Percentiles rank a stretch among this genome's conserved stretches.
phyloP scores from a whole-genome alignment of 2,888 invertebrate genomes.

The Euplagia quadripunctaria region DNA sequence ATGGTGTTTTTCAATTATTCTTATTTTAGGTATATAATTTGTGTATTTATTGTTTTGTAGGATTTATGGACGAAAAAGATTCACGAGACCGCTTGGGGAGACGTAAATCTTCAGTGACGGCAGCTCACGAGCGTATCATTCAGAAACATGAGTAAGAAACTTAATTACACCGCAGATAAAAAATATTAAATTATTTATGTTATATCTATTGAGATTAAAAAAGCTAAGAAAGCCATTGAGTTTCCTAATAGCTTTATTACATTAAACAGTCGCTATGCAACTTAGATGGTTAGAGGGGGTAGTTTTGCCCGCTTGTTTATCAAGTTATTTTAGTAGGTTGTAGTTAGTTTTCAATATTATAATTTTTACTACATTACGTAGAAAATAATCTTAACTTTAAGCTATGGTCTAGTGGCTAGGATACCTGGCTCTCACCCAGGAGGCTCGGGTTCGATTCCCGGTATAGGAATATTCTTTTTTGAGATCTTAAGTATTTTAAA shows the following conservation, averaged over 20 bases:
- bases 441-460: conserved; percentile 88
- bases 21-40: background rate
- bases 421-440: conserved; percentile 91
- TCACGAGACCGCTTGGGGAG: conserved; percentile 81
- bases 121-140: conserved; percentile 73
- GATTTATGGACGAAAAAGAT: conserved; percentile 80
- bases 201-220: too few relatives aligned
- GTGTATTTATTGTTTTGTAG: conserved; percentile 55
- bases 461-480: conserved; percentile 78
- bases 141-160: conserved; percentile 84
- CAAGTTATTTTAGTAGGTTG: too few relatives aligned
- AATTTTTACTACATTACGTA: background rate
- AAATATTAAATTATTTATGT: too few relatives aligned
- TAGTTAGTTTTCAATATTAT: background rate
- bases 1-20: too few relatives aligned
- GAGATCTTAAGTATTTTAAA: conserved; percentile 48
- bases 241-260: too few relatives aligned
- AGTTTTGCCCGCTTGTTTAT: too few relatives aligned
- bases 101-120: conserved; percentile 79
- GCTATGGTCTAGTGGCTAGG: conserved; percentile 90
- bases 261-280: too few relatives aligned
- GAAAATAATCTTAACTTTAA: conserved; percentile 29
- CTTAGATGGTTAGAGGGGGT: too few relatives aligned
- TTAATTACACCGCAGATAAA: background rate
- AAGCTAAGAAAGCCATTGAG: too few relatives aligned